These are phyloP conservation scores for Cantharis lateralis DNA, from an alignment of 2,888 invertebrate species.

Conservation along the genomic window DNA sequence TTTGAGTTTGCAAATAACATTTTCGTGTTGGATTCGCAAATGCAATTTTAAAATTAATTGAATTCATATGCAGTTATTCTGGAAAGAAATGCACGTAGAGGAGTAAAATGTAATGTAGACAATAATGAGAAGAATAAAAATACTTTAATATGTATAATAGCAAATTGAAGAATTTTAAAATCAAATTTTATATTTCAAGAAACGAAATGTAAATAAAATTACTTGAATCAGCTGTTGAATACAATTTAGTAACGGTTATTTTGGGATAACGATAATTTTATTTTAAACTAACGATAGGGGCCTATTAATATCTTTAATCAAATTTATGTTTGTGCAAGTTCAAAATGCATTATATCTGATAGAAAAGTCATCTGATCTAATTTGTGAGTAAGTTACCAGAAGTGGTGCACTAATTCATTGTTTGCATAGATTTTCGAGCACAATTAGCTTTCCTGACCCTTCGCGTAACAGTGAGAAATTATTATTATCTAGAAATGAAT, in stretches of 20 bases:
- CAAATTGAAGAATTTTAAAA: not conserved
- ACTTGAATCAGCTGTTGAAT: conserved; percentile 15
- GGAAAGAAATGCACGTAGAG: not conserved
- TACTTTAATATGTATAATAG: not conserved
- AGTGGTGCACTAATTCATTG: conserved; percentile 22
- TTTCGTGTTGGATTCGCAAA: not conserved
- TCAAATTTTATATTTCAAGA: not conserved
- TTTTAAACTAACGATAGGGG: conserved; percentile 20
- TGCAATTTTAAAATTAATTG: not conserved
- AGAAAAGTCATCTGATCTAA: conserved; percentile 13
- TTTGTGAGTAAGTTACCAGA: conserved; percentile 15
- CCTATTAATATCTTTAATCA: conserved; percentile 21
- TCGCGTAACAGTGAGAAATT: conserved; percentile 25
- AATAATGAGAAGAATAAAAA: not conserved
- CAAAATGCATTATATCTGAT: conserved; percentile 16
- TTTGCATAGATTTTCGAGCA: conserved; percentile 22
- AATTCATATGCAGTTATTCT: not conserved
- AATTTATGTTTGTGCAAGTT: conserved; percentile 13
- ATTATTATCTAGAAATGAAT: conserved; percentile 22
- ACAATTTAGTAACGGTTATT: conserved; percentile 13
- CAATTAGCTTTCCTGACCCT: conserved; percentile 27
- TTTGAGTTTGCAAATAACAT: conserved; percentile 19
- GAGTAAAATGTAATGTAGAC: not conserved
- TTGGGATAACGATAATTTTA: conserved; percentile 20
- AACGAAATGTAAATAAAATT: not conserved